Percentiles rank a stretch among this genome's conserved stretches.
phyloP scores from a whole-genome alignment of 2,888 invertebrate genomes.

The Melinopterus prodromus region DNA sequence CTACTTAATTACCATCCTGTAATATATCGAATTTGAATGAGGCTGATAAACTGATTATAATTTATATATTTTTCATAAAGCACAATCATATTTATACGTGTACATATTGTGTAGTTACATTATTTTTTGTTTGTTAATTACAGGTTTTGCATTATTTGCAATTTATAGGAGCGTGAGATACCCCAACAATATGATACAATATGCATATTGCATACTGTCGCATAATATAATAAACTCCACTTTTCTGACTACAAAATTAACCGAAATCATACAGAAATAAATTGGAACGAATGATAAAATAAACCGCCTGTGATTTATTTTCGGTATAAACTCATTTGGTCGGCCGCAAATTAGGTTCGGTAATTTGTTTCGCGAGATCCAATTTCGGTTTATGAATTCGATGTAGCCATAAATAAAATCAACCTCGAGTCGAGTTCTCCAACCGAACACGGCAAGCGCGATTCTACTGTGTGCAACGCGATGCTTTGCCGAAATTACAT shows the following conservation, averaged over 20 bases:
- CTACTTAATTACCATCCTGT: no score
- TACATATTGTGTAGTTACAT: no score
- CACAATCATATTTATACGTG: no score
- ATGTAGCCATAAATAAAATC: background rate
- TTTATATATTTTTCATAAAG: no score
- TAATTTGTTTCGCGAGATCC: background rate
- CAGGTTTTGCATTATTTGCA: no score
- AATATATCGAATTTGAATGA: no score
- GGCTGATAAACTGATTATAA: no score
- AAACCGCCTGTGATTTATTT: background rate
- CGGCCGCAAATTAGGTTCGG: background rate
- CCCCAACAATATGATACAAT: no score
- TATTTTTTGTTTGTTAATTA: no score
- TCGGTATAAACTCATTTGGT: background rate
- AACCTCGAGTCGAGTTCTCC: background rate
- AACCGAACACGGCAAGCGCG: background rate
- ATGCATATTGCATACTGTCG: background rate
- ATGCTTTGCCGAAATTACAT: background rate
- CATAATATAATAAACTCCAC: background rate
- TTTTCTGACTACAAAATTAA: background rate
- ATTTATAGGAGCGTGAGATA: no score
- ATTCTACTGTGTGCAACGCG: background rate
- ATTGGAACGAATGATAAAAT: background rate
- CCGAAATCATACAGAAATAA: background rate
- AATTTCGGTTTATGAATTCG: slow-evolving; percentile 4